Evolutionary conservation across 1,140 invertebrate genomes (phyloP), one percentile per base, ranked within the genome.

Genomic region (Lepidurus packardi): DNA sequence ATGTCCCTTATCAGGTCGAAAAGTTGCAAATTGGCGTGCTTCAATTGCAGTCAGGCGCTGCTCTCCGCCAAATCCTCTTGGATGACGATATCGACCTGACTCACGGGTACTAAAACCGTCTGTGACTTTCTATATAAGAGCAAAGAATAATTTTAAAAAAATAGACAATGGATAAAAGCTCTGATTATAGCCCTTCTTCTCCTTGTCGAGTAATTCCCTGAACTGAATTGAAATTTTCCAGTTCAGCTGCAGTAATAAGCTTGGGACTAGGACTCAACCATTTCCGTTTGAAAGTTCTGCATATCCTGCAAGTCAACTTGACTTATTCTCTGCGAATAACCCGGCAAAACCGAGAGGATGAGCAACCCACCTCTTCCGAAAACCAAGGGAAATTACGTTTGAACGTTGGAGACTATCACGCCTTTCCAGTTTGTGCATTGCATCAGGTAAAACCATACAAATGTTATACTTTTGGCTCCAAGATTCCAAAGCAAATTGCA

Each of bases 11-110:
- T 65, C 53, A 65, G 16, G 53, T 65, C 53, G 53, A 65, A 16
- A 65, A 65, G 53, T 65, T 65, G 53, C n/a, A 65, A 65, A 65
- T 65, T 65, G 16, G 53, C 53, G 53, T 65, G 53, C 16, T 65
- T 65, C 53, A 65, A 3, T 21, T 65, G 53, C 16, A 65, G 53
- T 21, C 53, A 65, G 53, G 53, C 53, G 53, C 21, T 9, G 16
- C 53, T 16, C 53, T 13, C 21, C 53, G 53, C 53, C 53, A 65
- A 65, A 65, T 65, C 53, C 53, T 65, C 16, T 21, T 65, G 16
- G 53, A 65, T 65, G 53, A 65, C 53, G 53, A 65, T 65, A 65
- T 65, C 53, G 53, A 65, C 53, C 53, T 65, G 21, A 65, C 53
- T 21, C 16, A 21, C 8, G 53, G 53, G 53, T 65, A 16, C 13